These are phyloP conservation scores for Chymomyza amoena DNA, from an alignment of 2,888 invertebrate genomes.

Conservation along the genomic window DNA sequence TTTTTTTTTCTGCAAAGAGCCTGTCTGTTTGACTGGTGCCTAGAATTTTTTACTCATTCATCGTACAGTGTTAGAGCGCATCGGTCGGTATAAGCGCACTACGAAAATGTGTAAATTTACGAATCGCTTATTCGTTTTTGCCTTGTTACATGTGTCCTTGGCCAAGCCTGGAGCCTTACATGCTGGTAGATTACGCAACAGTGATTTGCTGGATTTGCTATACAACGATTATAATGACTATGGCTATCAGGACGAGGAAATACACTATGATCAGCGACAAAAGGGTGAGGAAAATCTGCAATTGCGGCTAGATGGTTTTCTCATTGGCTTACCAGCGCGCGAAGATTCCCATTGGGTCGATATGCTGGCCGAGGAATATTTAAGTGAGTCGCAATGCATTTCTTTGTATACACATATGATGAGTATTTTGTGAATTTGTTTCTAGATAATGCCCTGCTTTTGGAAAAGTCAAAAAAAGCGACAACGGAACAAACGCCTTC, in stretches of 20 bases:
- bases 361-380: conserved; percentile 42
- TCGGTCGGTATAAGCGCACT: conserved; percentile 36
- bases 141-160: conserved; percentile 37
- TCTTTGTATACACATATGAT: not conserved
- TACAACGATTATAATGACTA: conserved; percentile 60
- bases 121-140: conserved; percentile 74
- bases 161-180: conserved; percentile 27
- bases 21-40: conserved; percentile 28
- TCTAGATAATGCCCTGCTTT: conserved; percentile 37
- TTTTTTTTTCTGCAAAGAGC: conserved; percentile 29
- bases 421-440: not conserved
- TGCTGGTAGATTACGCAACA: conserved; percentile 23
- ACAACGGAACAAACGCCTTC: conserved; percentile 11
- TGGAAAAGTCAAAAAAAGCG: conserved; percentile 19
- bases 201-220: conserved; percentile 50
- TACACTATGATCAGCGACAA: conserved; percentile 86
- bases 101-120: conserved; percentile 77
- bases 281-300: conserved; percentile 88
- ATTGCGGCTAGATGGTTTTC: conserved; percentile 81
- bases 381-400: conserved; percentile 31
- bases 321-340: conserved; percentile 63
- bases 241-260: conserved; percentile 73
- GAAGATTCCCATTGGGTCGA: conserved; percentile 45
- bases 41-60: conserved; percentile 53
- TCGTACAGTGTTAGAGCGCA: conserved; percentile 39